A percentile compares a stretch with the other conserved stretches of the same genome.
phyloP scores from a whole-genome alignment of 2,888 invertebrate genomes.

The Crematogaster levior region DNA sequence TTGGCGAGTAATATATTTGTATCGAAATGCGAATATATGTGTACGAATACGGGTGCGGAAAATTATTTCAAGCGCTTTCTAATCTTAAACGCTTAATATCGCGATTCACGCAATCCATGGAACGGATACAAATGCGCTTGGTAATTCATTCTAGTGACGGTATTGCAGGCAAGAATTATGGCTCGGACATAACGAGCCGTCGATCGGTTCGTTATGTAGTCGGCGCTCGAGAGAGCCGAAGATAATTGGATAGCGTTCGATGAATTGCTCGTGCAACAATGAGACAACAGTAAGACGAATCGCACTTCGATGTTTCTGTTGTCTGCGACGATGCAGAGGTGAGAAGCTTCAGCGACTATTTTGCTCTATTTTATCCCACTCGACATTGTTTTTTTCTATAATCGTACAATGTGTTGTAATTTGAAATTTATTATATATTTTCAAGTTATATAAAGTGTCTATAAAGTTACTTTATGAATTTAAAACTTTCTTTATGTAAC shows the following conservation, averaged over 20 bases:
- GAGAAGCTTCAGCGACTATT: slow-evolving; percentile 7
- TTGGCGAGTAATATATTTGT: slow-evolving; percentile 4
- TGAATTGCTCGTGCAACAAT: slow-evolving; percentile 69
- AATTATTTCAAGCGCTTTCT: slow-evolving; percentile 64
- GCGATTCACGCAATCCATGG: slow-evolving; percentile 33
- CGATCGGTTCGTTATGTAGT: slow-evolving; percentile 73
- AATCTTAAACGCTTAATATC: slow-evolving; percentile 65
- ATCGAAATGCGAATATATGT: neutral
- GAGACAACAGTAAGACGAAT: slow-evolving; percentile 63
- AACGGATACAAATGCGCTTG: slow-evolving; percentile 50
- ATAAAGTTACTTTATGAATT: neutral
- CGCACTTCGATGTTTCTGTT: slow-evolving; percentile 27
- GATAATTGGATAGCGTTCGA: slow-evolving; percentile 73
- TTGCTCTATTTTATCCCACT: slow-evolving; percentile 4
- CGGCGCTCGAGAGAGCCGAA: slow-evolving; percentile 52
- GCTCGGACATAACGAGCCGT: slow-evolving; percentile 70
- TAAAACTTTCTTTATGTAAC: slow-evolving; percentile 1
- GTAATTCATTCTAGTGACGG: slow-evolving; percentile 71
- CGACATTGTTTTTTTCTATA: neutral
- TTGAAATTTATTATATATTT: neutral
- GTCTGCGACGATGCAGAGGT: slow-evolving; percentile 8
- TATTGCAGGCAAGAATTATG: slow-evolving; percentile 70
- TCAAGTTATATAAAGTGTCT: neutral
- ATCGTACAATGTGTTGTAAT: neutral
- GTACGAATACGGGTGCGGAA: slow-evolving; percentile 12